These are phyloP conservation scores for Caranx ignobilis DNA, from an alignment of 2,113 vertebrate genomes.

Conservation along the genomic window DNA sequence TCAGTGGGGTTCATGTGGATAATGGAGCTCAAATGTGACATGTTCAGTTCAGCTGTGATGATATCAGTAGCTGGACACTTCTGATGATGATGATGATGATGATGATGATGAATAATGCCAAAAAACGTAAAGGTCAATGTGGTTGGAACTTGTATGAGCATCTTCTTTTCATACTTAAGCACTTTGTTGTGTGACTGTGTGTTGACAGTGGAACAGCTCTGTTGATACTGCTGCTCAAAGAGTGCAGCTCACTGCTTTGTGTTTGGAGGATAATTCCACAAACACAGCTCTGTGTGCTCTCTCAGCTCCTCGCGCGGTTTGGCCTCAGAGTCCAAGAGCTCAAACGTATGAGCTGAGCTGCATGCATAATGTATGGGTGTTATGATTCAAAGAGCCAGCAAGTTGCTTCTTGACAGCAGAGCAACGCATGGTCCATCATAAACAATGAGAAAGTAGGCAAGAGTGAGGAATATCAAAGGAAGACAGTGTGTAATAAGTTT, in stretches of 20 bases:
- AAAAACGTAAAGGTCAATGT: not conserved
- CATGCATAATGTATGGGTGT: constrained; percentile 36
- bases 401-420: constrained; percentile 6
- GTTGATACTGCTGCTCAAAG: not conserved
- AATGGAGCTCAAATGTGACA: too few relatives aligned
- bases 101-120: not conserved
- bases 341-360: constrained; percentile 16
- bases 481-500: not conserved
- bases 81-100: not conserved
- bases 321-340: constrained; percentile 3
- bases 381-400: constrained; percentile 1
- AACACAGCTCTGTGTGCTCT: not conserved
- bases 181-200: not conserved
- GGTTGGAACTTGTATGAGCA: too few relatives aligned
- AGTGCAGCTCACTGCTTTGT: not conserved
- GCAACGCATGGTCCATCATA: not conserved
- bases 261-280: constrained; percentile 13
- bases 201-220: not conserved
- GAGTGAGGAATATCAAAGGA: constrained; percentile 14
- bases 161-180: not conserved
- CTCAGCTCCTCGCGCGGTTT: constrained; percentile 3
- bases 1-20: too few relatives aligned
- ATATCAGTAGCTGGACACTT: too few relatives aligned
- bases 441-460: constrained; percentile 21
- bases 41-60: not conserved